Evolutionary conservation across 2,888 invertebrate species (phyloP).

Genomic region (Phymatocera aterrima): DNA sequence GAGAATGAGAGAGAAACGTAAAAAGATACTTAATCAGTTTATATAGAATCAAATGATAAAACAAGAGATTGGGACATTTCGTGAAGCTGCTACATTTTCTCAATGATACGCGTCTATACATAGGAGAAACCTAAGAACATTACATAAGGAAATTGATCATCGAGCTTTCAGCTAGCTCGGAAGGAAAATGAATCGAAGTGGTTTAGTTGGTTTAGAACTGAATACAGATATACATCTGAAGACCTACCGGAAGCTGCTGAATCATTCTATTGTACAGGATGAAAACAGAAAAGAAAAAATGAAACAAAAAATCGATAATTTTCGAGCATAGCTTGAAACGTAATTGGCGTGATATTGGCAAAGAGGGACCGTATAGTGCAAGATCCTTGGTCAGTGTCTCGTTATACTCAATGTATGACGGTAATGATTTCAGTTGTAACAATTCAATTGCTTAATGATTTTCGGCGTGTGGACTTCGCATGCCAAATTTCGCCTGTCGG

Average conservation of each 20-base stretch:
- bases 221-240: conserved; percentile 18
- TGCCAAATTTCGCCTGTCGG: conserved; percentile 55
- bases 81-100: conserved; percentile 48
- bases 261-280: background rate
- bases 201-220: background rate
- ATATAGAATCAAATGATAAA: conserved; percentile 51
- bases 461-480: conserved; percentile 68
- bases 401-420: conserved; percentile 69
- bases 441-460: conserved; percentile 55
- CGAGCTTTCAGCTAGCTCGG: conserved; percentile 10
- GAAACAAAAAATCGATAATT: too few species aligned
- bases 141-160: conserved; percentile 59
- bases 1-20: conserved; percentile 60
- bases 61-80: conserved; percentile 53
- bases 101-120: background rate
- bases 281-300: background rate
- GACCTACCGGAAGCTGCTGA: conserved; percentile 32
- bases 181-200: background rate
- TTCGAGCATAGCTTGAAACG: conserved; percentile 6
- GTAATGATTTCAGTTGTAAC: conserved; percentile 24
- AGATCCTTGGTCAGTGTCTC: conserved; percentile 43
- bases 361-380: conserved; percentile 20
- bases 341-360: conserved; percentile 7
- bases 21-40: conserved; percentile 47
- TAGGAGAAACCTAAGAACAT: conserved; percentile 59